Evolutionary conservation across 2,113 vertebrate species (phyloP), one percentile per base, ranked within the genome.

Genomic region (Pantherophis guttatus): DNA sequence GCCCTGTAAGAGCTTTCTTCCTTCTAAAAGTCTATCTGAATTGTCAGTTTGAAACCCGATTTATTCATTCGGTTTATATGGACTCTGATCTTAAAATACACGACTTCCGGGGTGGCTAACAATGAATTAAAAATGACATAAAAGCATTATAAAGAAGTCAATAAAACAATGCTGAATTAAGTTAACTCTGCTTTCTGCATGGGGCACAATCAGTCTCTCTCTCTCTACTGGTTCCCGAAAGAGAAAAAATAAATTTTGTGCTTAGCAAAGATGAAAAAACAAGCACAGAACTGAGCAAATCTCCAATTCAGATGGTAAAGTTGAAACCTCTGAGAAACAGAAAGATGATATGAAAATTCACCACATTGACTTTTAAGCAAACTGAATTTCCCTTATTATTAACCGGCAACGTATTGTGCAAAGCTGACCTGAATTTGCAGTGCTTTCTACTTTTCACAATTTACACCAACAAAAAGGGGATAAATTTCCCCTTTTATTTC

Each of bases 341-440:
- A 88, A 88, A 33, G 53, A 55, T 33, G 53, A 89, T 24, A 89
- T 24, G 9, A n/a, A 39, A 21, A 58, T 2, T 58, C 54, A 48
- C 44, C 44, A 48, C 44, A 48, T 48, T 24, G 13, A 88, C 54
- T n/a, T 87, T 44, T 53, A 48, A 52, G 26, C 19, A 26, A 53
- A 53, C 10, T 87, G 93, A 95, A 55, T 94, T 95, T 94, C 91
- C 1, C 0, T 70, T 70, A 88, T 70, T 70, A 88, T 26, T 26
- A 62, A 87, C 86, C 94, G 93, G 93, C 91, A 96, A 92, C 89
- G 6, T 88, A 94, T 87, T 85, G 86, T 92, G 94, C 95, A 29
- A 24, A 44, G 87, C 54, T 58, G 91, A 91, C 92, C 85, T 95
- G 91, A 94, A 94, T 59, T 87, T 15, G 70, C 44, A 94, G 91